Percentiles rank a stretch among this genome's conserved stretches.
phyloP scores from a whole-genome alignment of 2,888 invertebrate species.

The Calliopum simillimum region DNA sequence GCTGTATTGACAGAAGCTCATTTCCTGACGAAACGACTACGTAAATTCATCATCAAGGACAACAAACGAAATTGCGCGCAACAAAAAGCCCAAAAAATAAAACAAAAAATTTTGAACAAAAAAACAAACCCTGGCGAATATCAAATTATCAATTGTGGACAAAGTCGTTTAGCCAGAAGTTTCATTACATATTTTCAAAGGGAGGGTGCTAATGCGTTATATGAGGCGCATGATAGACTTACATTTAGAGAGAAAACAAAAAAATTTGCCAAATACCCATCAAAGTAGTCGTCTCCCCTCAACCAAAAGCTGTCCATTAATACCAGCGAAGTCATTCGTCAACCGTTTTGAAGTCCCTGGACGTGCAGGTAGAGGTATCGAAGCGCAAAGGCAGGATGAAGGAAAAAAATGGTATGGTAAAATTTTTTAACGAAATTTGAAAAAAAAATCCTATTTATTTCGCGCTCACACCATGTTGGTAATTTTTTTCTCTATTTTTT shows the following conservation, averaged over 20 bases:
- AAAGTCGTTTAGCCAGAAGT: conserved; percentile 46
- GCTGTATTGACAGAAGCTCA: conserved; percentile 21
- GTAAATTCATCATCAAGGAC: conserved; percentile 30
- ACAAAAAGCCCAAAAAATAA: conserved; percentile 15
- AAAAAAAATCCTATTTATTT: not conserved
- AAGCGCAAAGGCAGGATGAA: not conserved
- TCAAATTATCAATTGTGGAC: conserved; percentile 63
- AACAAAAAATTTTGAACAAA: conserved; percentile 22
- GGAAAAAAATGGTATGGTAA: not conserved
- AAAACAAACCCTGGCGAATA: conserved; percentile 51
- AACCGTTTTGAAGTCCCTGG: conserved; percentile 24
- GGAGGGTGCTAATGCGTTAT: conserved; percentile 57
- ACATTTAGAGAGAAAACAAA: conserved; percentile 2
- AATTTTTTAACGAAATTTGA: not conserved
- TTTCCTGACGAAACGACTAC: conserved; percentile 16
- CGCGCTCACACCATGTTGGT: not conserved
- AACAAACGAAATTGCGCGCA: conserved; percentile 5
- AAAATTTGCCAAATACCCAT: not conserved
- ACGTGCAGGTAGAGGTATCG: not conserved
- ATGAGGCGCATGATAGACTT: conserved; percentile 38
- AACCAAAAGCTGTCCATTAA: not conserved
- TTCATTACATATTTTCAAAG: not conserved
- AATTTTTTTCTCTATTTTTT: conserved; percentile 18
- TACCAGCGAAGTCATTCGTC: conserved; percentile 30
- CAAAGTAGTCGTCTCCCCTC: no score